Conservation (phyloP, 2,797 vertebrate species). For the Limosa lapponica region DNA sequence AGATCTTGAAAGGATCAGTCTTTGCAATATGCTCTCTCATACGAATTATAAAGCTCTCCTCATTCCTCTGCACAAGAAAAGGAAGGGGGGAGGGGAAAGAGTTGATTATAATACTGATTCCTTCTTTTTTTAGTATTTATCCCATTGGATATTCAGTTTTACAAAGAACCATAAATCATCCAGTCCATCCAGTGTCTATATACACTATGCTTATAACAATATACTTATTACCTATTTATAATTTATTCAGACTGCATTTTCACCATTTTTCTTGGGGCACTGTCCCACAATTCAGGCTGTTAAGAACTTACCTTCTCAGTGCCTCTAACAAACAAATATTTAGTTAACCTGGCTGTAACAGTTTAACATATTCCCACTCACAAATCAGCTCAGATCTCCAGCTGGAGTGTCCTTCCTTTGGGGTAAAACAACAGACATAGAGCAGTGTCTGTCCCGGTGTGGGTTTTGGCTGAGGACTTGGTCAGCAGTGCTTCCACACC, state of each 20-base stretch:
- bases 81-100: neutral
- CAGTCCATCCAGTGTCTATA: neutral
- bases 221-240: neutral
- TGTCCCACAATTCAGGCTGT: neutral
- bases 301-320: neutral
- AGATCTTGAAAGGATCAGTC: slow-evolving; percentile 82
- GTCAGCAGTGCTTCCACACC: neutral
- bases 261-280: neutral
- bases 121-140: neutral
- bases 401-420: neutral
- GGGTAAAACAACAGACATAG: neutral
- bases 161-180: neutral
- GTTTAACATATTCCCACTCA: neutral
- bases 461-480: neutral
- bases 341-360: neutral
- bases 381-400: neutral
- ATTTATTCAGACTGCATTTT: neutral
- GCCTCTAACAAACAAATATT: neutral
- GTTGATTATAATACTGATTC: neutral
- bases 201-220: neutral
- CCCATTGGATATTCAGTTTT: neutral
- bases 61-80: slow-evolving; percentile 76
- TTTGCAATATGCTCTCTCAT: slow-evolving; percentile 10
- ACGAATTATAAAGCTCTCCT: slow-evolving; percentile 58
- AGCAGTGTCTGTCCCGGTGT: neutral